phyloP scores from a whole-genome alignment of 2,113 vertebrate genomes.

The Tauraco erythrolophus region DNA sequence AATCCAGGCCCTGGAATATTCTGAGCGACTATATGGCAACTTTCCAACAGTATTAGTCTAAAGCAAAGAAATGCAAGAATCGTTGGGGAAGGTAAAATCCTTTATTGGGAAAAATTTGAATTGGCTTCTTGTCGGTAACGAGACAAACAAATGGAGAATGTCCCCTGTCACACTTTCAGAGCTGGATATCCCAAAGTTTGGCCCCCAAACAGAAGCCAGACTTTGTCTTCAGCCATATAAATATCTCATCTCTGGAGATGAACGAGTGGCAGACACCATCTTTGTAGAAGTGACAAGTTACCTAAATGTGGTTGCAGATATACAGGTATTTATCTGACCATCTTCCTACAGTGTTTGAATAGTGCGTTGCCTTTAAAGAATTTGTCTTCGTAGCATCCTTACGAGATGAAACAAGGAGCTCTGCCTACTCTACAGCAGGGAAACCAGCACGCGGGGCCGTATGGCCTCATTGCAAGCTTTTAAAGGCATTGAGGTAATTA shows the following conservation, averaged over 20 bases:
- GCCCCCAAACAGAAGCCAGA: neutral
- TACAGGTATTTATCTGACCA: neutral
- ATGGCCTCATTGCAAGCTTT: neutral
- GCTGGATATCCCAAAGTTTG: neutral
- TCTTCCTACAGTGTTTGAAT: neutral
- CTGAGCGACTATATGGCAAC: neutral
- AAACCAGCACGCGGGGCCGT: neutral
- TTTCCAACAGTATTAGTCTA: accelerated
- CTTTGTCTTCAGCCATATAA: neutral
- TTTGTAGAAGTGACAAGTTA: neutral
- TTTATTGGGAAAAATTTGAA: neutral
- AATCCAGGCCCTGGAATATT: neutral
- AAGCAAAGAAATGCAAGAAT: neutral
- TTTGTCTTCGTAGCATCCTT: neutral
- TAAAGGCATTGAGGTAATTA: neutral
- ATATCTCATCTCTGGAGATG: neutral
- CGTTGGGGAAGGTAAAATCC: neutral
- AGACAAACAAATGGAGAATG: neutral
- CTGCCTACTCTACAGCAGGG: neutral
- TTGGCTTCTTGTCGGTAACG: neutral
- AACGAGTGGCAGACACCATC: neutral
- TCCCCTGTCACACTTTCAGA: neutral
- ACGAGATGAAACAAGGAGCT: neutral
- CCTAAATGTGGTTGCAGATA: neutral
- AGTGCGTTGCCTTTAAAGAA: neutral